Percentiles rank a stretch among this genome's conserved stretches.
Conservation (phyloP, 2,888 invertebrate species). For the Metacarcinus magister region DNA sequence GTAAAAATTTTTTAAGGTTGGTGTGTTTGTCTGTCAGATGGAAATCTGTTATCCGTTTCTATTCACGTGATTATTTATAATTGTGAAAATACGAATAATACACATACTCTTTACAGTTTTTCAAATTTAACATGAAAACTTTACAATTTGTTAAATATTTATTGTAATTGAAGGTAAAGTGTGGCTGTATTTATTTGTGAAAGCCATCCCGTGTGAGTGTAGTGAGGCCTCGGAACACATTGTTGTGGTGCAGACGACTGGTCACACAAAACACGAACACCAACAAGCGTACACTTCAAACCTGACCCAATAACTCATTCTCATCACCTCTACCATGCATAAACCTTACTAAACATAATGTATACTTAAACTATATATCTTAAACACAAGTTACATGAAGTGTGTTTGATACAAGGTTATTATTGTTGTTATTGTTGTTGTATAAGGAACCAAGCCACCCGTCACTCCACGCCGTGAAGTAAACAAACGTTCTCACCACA, state of each 20-base stretch:
- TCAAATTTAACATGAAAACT: not conserved
- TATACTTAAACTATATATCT: not conserved
- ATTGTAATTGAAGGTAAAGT: no score
- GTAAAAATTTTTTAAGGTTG: not conserved
- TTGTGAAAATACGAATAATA: not conserved
- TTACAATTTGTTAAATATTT: no score
- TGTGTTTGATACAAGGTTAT: not conserved
- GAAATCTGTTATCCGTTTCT: constrained; percentile 50
- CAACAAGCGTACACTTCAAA: not conserved
- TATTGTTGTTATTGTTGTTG: no score
- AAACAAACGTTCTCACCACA: constrained; percentile 50
- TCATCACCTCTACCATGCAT: not conserved
- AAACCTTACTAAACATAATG: not conserved
- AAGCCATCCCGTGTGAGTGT: not conserved
- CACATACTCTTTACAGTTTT: not conserved
- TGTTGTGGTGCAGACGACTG: constrained; percentile 77
- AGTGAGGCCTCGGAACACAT: not conserved
- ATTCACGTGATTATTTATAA: not conserved
- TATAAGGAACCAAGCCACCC: no score
- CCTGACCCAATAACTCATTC: not conserved
- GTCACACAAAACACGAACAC: constrained; percentile 50
- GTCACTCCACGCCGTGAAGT: not conserved
- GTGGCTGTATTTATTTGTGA: no score
- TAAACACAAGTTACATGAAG: not conserved
- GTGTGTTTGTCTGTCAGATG: constrained; percentile 60